Base-by-base conservation (phyloP, 2,113 vertebrate genomes). In the western clawed frog (Xenopus tropicalis) region DNA sequence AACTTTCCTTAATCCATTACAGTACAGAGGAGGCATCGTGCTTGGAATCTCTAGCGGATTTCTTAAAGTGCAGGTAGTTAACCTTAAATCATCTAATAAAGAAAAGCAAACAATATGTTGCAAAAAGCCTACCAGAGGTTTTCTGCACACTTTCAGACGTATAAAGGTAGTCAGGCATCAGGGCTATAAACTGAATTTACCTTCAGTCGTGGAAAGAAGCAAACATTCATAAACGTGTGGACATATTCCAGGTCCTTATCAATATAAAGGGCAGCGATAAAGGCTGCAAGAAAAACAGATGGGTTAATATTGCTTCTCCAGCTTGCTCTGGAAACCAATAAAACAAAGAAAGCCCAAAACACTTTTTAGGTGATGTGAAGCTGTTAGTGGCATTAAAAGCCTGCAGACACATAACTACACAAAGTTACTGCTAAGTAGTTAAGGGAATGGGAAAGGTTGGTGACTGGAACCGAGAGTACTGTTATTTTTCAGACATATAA, bases 211-310 rank as follows among this genome's bases (percentile, higher is more conserved):
- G 97, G 97, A 80, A 99, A 99, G 83, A 99, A 99, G 80, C 97
- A 99, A 72, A 98, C 97, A 2, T 99, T 98, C 97, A 99, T 99
- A 88, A 99, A 99, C 70, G 96, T 96, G 83, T 98, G 96, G 74
- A 99, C 97, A 0, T 91, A 98, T 83, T 98, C 96, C 87, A 98
- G 87, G 77, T 98, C 97, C 85, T 98, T 98, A 79, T 99, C 97
- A 44, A 99, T 98, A 88, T 98, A 99, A 24, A 99, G 88, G 0
- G 97, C 97, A 56, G 97, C 96, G 78, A 99, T 98, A 87, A 98
- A 99, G 21, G 97, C 97, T 99, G 23, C 58, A 78, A 79, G 69
- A 51, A 80, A 62, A 83, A 78, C 23, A 79, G 56, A 4, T 70
- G 70, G 61, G 4, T 17, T 61, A 70, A 37, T 76, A 56, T 72